A percentile compares a stretch with the other conserved stretches of the same genome.
Evolutionary conservation across 2,797 vertebrate species (phyloP).

Genomic region (Dipus sagitta): DNA sequence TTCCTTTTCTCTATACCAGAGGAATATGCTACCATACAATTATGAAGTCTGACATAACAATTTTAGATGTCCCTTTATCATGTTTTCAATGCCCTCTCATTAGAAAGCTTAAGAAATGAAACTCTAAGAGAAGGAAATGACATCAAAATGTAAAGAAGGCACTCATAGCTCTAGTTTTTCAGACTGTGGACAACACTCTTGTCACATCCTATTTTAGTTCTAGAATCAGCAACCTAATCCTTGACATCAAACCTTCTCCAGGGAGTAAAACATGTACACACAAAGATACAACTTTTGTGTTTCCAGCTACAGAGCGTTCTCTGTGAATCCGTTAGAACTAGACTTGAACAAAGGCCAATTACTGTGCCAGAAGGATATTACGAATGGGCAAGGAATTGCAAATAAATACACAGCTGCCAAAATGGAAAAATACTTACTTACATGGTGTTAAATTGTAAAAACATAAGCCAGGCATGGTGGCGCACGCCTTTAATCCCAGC

Average conservation of each 20-base stretch:
- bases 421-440: not conserved
- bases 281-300: not conserved
- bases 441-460: not conserved
- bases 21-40: not conserved
- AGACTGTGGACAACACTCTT: not conserved
- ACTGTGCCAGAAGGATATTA: not conserved
- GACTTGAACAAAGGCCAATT: slow-evolving; percentile 37
- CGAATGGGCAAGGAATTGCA: slow-evolving; percentile 13
- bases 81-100: not conserved
- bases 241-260: not conserved
- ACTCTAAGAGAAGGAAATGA: slow-evolving; percentile 3
- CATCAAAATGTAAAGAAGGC: slow-evolving; percentile 2
- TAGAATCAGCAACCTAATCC: not conserved
- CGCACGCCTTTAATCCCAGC: no score
- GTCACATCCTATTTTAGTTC: not conserved
- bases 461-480: no score
- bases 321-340: not conserved
- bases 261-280: not conserved
- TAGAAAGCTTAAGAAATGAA: slow-evolving; percentile 15
- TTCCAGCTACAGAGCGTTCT: slow-evolving; percentile 23
- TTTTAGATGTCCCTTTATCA: slow-evolving; percentile 30
- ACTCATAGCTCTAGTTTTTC: slow-evolving; percentile 21
- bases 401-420: not conserved
- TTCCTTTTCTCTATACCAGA: not conserved
- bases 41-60: slow-evolving; percentile 19